phyloP scores from a whole-genome alignment of 2,888 invertebrate genomes.

The Napeogenes inachia region DNA sequence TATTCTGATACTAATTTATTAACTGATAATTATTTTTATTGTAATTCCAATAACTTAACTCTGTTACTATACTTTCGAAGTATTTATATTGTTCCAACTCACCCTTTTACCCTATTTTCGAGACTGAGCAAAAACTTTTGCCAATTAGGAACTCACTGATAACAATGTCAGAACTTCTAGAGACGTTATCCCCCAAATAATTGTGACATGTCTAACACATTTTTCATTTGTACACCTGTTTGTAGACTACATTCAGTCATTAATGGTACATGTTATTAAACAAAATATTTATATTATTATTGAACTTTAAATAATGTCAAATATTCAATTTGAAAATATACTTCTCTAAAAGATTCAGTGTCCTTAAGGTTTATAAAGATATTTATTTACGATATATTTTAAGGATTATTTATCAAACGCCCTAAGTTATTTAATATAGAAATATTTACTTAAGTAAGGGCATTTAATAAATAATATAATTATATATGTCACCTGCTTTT shows the following conservation, averaged over 20 bases:
- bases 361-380: too few species aligned
- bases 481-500: too few species aligned
- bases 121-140: constrained; percentile 40
- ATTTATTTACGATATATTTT: too few species aligned
- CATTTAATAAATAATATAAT: too few species aligned
- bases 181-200: constrained; percentile 41
- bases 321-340: too few species aligned
- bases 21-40: neutral
- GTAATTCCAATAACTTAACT: neutral
- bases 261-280: too few species aligned
- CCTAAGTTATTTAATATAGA: too few species aligned
- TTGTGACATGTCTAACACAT: constrained; percentile 40
- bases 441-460: too few species aligned
- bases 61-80: constrained; percentile 3
- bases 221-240: constrained; percentile 24
- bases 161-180: constrained; percentile 44
- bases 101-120: constrained; percentile 18
- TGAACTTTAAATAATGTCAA: too few species aligned
- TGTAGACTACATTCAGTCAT: neutral
- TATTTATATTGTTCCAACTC: constrained; percentile 27
- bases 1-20: neutral
- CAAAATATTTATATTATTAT: too few species aligned
- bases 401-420: too few species aligned
- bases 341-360: too few species aligned
- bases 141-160: constrained; percentile 45